phyloP scores from a whole-genome alignment of 2,113 vertebrate species.

The Nesoenas mayeri region DNA sequence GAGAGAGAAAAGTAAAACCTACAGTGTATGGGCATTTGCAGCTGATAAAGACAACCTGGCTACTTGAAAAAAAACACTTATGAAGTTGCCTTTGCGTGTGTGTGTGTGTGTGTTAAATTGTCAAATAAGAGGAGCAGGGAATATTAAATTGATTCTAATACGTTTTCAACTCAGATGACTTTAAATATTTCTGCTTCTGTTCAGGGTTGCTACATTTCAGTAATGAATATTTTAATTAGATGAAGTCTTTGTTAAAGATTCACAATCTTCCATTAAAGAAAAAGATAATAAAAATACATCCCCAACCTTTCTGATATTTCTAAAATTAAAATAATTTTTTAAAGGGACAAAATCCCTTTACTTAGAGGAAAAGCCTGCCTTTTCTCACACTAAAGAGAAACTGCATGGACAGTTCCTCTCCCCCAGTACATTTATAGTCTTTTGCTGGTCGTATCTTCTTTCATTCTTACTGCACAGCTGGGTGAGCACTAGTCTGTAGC shows the following conservation, averaged over 20 bases:
- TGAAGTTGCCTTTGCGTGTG: background rate
- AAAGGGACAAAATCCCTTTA: background rate
- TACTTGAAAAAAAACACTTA: background rate
- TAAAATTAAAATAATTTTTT: background rate
- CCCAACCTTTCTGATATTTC: background rate
- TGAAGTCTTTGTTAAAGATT: background rate
- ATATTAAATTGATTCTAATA: background rate
- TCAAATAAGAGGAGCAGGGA: background rate
- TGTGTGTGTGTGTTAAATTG: background rate
- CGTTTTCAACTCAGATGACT: background rate
- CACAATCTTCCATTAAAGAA: background rate
- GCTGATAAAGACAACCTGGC: background rate
- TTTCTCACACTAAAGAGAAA: background rate
- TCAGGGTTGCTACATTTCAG: background rate
- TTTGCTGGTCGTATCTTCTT: background rate
- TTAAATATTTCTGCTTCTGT: background rate
- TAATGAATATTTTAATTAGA: constrained; percentile 44
- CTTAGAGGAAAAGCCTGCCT: background rate
- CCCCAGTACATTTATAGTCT: background rate
- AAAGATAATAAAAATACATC: background rate
- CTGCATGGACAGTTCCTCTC: background rate
- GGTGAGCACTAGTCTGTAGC: background rate
- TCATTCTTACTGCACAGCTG: background rate
- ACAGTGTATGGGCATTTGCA: fast-evolving
- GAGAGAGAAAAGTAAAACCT: background rate